Evolutionary conservation across 2,888 invertebrate species (phyloP).

Genomic region (Dilophus febrilis): DNA sequence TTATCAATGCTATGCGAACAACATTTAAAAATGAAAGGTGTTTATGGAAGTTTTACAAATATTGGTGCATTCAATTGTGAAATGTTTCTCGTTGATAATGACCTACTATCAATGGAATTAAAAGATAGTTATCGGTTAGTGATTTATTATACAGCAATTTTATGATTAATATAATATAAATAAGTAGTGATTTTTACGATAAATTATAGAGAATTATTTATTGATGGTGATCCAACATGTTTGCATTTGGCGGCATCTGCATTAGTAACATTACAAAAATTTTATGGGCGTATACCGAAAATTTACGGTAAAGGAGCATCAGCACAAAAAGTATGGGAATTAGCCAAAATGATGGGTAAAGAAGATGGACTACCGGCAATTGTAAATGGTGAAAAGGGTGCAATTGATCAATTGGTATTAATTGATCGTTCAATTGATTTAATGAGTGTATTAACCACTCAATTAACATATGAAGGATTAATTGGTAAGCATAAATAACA

Average conservation of each 20-base stretch:
- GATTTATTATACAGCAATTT: too few relatives aligned
- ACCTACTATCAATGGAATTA: conserved; percentile 84
- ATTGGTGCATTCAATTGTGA: conserved; percentile 77
- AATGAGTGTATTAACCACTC: conserved; percentile 80
- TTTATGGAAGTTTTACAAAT: conserved; percentile 55
- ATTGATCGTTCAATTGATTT: conserved; percentile 85
- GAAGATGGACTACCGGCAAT: conserved; percentile 32
- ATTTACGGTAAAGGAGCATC: conserved; percentile 80
- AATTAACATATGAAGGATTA: conserved; percentile 92
- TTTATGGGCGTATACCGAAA: conserved; percentile 78
- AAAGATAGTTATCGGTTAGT: conserved; percentile 63
- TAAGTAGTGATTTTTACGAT: too few relatives aligned
- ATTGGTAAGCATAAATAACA: conserved; percentile 34
- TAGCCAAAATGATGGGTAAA: conserved; percentile 60
- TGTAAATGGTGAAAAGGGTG: conserved; percentile 35
- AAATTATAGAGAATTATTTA: conserved; percentile 50
- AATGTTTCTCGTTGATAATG: conserved; percentile 79
- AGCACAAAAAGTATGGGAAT: conserved; percentile 77
- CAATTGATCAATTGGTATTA: conserved; percentile 76
- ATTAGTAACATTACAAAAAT: conserved; percentile 63
- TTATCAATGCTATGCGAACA: conserved; percentile 76
- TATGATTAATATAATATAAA: too few relatives aligned
- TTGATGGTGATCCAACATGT: conserved; percentile 80
- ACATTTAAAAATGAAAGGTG: conserved; percentile 65
- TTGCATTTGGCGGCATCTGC: conserved; percentile 78